A percentile compares a stretch with the other conserved stretches of the same genome.
Evolutionary conservation across 2,797 vertebrate genomes (phyloP).

Genomic region (Trichosurus vulpecula): DNA sequence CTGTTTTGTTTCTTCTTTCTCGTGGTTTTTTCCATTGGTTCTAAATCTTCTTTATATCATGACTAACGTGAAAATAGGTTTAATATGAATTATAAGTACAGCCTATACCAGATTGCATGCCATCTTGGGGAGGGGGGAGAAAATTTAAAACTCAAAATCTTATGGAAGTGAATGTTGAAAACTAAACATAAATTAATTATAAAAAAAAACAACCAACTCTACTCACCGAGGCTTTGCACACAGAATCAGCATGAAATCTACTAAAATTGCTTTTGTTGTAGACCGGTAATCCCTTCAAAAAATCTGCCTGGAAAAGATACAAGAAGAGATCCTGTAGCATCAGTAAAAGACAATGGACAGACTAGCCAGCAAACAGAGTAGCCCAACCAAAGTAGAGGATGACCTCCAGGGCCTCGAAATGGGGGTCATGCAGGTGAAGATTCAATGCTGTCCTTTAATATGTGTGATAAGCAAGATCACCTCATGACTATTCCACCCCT

Average conservation of each 20-base stretch:
- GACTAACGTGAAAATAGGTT: too few species aligned
- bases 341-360: background rate
- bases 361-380: background rate
- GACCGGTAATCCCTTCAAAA: slow-evolving; percentile 95
- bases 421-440: background rate
- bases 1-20: too few species aligned
- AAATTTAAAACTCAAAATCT: too few species aligned
- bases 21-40: too few species aligned
- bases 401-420: background rate
- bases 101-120: too few species aligned
- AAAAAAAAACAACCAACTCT: too few species aligned
- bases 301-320: slow-evolving; percentile 89
- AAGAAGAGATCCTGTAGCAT: background rate
- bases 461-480: background rate
- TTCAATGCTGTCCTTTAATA: background rate
- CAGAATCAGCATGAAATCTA: slow-evolving; percentile 95
- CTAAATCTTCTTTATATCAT: too few species aligned
- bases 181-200: too few species aligned
- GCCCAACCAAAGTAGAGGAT: background rate
- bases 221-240: slow-evolving; percentile 97
- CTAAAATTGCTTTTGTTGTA: slow-evolving; percentile 99
- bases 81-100: too few species aligned
- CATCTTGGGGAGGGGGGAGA: too few species aligned
- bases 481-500: background rate
- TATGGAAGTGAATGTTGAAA: too few species aligned